Conservation (phyloP, 2,797 vertebrate species). For the Hemibagrus guttatus region DNA sequence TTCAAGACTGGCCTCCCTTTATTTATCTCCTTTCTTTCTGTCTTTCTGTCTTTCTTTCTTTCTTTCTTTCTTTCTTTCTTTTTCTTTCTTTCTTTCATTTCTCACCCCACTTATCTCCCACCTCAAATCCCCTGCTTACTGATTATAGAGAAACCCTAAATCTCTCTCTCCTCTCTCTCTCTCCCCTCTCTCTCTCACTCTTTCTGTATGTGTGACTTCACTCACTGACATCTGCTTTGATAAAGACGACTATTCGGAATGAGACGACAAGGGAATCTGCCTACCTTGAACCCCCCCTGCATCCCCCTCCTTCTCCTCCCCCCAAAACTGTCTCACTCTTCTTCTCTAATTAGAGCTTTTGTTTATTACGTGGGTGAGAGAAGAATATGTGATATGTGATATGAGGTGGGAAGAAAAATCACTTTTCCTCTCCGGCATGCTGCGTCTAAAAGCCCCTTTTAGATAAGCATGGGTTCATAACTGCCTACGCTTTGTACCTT, state of each 20-base stretch:
- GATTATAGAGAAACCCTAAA: conserved; percentile 40
- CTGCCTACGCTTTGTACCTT: conserved; percentile 13
- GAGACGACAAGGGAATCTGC: conserved; percentile 34
- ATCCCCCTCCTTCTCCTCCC: not conserved
- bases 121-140: conserved; percentile 32
- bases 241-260: conserved; percentile 44
- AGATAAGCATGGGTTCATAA: conserved; percentile 18
- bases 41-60: conserved; percentile 23
- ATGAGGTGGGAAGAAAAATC: conserved; percentile 16
- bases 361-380: conserved; percentile 43
- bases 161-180: not conserved
- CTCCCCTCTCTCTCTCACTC: not conserved
- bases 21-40: conserved; percentile 6
- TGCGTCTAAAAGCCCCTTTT: conserved; percentile 20
- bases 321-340: not conserved
- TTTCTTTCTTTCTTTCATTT: conserved; percentile 17
- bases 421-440: conserved; percentile 9
- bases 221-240: conserved; percentile 46
- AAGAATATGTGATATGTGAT: conserved; percentile 36
- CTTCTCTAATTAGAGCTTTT: conserved; percentile 40
- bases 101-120: conserved; percentile 20
- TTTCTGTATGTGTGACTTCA: conserved; percentile 37
- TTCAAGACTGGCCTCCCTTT: conserved; percentile 51
- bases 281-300: conserved; percentile 35
- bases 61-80: conserved; percentile 21